Base-by-base conservation (phyloP, 2,888 invertebrate species). In the Heterodera filipjevi region DNA sequence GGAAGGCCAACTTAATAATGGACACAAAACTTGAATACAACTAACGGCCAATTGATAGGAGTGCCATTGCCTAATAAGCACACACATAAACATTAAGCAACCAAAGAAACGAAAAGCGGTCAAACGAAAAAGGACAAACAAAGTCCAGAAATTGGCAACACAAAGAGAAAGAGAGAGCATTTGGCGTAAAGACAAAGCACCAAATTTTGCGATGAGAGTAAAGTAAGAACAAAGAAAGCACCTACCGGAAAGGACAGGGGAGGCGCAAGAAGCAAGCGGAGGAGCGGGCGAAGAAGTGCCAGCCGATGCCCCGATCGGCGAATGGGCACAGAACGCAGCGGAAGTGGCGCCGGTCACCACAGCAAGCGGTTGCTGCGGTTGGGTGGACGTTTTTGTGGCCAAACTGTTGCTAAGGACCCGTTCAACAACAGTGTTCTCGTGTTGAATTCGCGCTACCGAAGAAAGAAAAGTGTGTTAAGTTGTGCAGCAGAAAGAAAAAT, bases 381-480 rank as follows among this genome's bases (percentile, higher is more conserved):
- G 64, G 32, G 64, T 39, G 75, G 59, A 30, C 49, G 75, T 35
- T 71, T 73, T 71, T n/a, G 46, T 33, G 30, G 77, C 49, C n/a
- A 73, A 79, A 33, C 53, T 73, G 22, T 77, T 82, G 71, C 84
- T 86, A 79, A 87, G 87, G 64, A 87, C 87, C 70, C 88, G 87
- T 72, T 75, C 75, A 33, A 89, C 86, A 77, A 89, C 89, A 79
- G 89, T 89, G 83, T 89, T 89, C 85, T 89, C 89, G 85, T 89
- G 89, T 89, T 89, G 82, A 89, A 84, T 78, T 49, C 80, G 66
- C 27, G 76, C 44, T 59, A 64, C 49, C 46, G 35, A 74, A 76
- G 35, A 46, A 59, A 72, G 79, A 66, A 81, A 79, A 76, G 68
- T 72, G 70, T 71, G 70, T 68, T 66, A 46, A 77, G 76, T 32